phyloP scores from a whole-genome alignment of 2,113 vertebrate species.

The Redunca redunca region DNA sequence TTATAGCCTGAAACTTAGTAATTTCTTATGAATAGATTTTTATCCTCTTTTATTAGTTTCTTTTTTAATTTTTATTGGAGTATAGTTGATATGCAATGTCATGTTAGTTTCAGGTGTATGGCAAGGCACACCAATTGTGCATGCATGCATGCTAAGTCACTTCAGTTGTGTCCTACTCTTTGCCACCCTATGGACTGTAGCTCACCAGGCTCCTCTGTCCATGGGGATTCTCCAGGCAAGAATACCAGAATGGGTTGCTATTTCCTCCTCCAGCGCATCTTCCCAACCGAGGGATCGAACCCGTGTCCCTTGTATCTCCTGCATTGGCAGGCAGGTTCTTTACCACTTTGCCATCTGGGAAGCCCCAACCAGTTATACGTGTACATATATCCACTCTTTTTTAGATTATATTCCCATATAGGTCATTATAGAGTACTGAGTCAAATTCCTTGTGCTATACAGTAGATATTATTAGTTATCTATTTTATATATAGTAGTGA shows the following conservation, averaged over 20 bases:
- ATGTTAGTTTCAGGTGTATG: not conserved
- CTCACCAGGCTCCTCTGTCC: not conserved
- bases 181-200: not conserved
- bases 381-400: not conserved
- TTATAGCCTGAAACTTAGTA: not conserved
- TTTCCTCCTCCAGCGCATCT: not conserved
- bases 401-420: not conserved
- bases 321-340: not conserved
- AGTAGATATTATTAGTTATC: not conserved
- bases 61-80: not conserved
- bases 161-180: not conserved
- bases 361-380: not conserved
- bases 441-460: not conserved
- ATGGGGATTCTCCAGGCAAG: not conserved
- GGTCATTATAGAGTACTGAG: not conserved
- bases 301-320: not conserved
- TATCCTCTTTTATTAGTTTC: not conserved
- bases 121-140: not conserved
- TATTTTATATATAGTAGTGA: not conserved
- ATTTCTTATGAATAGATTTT: not conserved
- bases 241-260: not conserved
- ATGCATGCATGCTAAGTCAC: not conserved
- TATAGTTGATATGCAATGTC: not conserved
- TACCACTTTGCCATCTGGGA: not conserved
- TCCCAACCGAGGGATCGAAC: accelerated